Base-by-base conservation (phyloP, 2,888 invertebrate species). In the Volucella inanis region DNA sequence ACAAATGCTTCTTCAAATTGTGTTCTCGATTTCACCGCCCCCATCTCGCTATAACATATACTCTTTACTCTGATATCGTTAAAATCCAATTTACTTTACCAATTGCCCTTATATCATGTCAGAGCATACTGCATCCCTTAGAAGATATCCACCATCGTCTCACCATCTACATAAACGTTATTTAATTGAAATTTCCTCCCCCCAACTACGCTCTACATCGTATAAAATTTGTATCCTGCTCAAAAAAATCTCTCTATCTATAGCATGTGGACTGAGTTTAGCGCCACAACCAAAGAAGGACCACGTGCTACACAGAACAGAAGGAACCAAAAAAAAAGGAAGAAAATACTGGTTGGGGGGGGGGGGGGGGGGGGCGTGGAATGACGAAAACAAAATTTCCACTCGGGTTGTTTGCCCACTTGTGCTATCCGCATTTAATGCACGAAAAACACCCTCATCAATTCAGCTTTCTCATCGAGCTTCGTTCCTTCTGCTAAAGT, bases 81-180 rank as follows among this genome's bases (percentile, higher is more conserved):
- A 84, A 85, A 85, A 85, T 85, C 79, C 80, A 85, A 85, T 85
- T 85, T 85, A 85, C 76, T 85, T 80, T 80, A 76, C 84, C 75
- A 85, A 85, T 85, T 85, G 75, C 84, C 84, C 75, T 85, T 85
- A 76, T 80, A 80, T 80, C 83, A 84, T 75, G 74, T 47, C 79
- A 57, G 61, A 67, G 62, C 80, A 79, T 59, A 85, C 71, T 72
- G 70, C 71, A 70, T 55, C 64, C 59, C 68, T 61, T 65, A 54
- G 61, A 43, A 59, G 45, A 43, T 12, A 59, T 38, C 31, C 70
- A 45, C 62, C 78, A 77, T 38, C 68, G 57, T 54, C 50, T 74
- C 68, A 71, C 71, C 84, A 80, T 80, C 62, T 70, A 76, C 76
- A 76, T 85, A 85, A 85, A 80, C 75, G 80, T 85, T 85, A 85